Conservation (phyloP, 1,140 invertebrate species). For the Dreissena rostriformis region DNA sequence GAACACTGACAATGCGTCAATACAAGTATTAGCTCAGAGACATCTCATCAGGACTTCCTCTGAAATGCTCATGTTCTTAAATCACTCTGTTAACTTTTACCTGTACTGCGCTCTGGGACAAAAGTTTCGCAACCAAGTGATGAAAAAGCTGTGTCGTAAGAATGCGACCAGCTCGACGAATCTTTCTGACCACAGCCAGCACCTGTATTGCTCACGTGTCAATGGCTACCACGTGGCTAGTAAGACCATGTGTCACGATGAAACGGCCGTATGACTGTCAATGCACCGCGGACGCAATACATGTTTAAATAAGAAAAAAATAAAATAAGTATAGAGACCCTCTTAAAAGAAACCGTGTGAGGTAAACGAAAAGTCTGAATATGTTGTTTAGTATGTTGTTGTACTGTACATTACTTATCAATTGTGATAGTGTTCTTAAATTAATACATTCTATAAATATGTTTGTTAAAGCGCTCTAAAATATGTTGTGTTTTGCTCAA, state of each 20-base stretch:
- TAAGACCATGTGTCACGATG: slow-evolving; percentile 39
- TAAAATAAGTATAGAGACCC: too few species aligned
- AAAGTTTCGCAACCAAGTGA: slow-evolving; percentile 78
- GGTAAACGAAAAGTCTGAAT: too few species aligned
- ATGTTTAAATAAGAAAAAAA: too few species aligned
- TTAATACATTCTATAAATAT: too few species aligned
- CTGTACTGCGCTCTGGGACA: slow-evolving; percentile 80
- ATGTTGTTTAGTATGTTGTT: too few species aligned
- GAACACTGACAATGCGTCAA: not conserved
- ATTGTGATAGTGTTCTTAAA: too few species aligned
- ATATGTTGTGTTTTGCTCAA: too few species aligned
- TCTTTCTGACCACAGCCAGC: slow-evolving; percentile 67
- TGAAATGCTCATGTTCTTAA: slow-evolving; percentile 79
- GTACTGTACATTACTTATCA: too few species aligned
- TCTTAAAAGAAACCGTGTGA: too few species aligned
- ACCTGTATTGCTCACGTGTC: slow-evolving; percentile 63
- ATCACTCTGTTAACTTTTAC: slow-evolving; percentile 81
- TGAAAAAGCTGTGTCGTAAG: slow-evolving; percentile 68
- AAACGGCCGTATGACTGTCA: slow-evolving; percentile 52
- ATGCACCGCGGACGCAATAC: not conserved
- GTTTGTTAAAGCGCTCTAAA: too few species aligned
- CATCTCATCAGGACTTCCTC: slow-evolving; percentile 69
- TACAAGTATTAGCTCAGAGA: slow-evolving; percentile 25
- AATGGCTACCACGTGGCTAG: slow-evolving; percentile 45
- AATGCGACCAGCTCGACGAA: slow-evolving; percentile 60